Percentiles rank a stretch among this genome's conserved stretches.
phyloP scores from a whole-genome alignment of 2,113 vertebrate species.

The Merops nubicus region DNA sequence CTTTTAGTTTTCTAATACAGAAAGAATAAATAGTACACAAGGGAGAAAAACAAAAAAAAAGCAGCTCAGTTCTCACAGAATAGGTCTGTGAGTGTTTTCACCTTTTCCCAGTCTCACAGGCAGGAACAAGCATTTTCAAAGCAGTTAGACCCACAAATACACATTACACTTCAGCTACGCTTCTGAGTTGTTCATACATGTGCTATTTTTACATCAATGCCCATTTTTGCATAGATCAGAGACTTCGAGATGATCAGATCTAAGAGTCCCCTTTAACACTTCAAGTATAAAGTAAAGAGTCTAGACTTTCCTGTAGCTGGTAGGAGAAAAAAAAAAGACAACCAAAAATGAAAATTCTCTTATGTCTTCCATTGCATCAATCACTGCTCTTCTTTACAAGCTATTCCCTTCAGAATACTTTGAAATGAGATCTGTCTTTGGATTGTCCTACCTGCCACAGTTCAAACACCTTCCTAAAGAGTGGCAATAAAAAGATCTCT shows the following conservation, averaged over 20 bases:
- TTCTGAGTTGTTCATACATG: conserved; percentile 44
- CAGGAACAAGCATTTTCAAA: conserved; percentile 50
- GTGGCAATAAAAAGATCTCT: conserved; percentile 80
- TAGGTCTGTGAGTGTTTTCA: conserved; percentile 23
- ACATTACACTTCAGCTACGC: conserved; percentile 35
- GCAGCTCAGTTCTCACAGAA: background rate
- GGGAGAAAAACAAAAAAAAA: background rate
- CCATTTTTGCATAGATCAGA: conserved; percentile 58
- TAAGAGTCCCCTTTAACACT: conserved; percentile 63
- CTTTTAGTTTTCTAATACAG: background rate
- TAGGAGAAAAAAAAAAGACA: conserved; percentile 17
- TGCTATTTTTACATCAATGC: conserved; percentile 68
- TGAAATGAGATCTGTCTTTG: conserved; percentile 75
- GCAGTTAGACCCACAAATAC: conserved; percentile 40
- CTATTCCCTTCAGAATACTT: conserved; percentile 76
- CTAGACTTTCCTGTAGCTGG: conserved; percentile 61
- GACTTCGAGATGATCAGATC: conserved; percentile 54
- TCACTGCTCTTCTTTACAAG: conserved; percentile 67
- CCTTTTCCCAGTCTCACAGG: conserved; percentile 31
- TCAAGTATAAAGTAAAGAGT: conserved; percentile 65
- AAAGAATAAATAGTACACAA: background rate
- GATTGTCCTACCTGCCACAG: conserved; percentile 78
- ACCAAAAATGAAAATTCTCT: conserved; percentile 42
- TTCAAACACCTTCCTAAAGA: conserved; percentile 82
- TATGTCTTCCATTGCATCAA: conserved; percentile 65